Evolutionary conservation across 2,888 invertebrate genomes (phyloP).

Genomic region (Glyphotaelius pellucidus): DNA sequence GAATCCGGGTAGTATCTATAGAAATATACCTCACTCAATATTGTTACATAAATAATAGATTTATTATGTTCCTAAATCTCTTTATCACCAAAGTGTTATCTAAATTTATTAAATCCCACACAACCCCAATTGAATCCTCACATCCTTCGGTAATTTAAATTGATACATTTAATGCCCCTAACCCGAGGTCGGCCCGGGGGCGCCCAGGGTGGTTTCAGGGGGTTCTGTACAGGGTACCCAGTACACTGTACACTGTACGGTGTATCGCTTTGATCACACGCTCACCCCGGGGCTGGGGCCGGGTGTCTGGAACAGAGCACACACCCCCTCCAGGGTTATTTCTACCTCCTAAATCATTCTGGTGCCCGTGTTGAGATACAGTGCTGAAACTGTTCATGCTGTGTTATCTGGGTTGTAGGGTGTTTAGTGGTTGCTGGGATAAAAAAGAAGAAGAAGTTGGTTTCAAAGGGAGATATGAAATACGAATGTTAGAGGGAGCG

Average conservation of each 20-base stretch:
- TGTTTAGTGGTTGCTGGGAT: background rate
- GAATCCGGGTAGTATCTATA: no score
- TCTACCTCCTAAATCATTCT: background rate
- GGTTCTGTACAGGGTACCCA: background rate
- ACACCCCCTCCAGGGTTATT: background rate
- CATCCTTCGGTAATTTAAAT: slow-evolving; percentile 38
- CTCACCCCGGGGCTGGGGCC: background rate
- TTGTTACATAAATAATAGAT: no score
- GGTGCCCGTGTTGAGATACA: background rate
- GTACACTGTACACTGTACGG: background rate
- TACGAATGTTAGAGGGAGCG: no score
- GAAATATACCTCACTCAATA: no score
- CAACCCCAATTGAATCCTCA: slow-evolving; percentile 7
- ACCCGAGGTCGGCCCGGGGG: background rate
- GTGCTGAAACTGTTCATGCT: background rate
- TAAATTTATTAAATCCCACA: background rate
- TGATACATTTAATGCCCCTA: slow-evolving; percentile 39
- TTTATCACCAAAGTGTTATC: background rate
- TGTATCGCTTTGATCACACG: slow-evolving; percentile 36
- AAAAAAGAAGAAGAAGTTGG: background rate
- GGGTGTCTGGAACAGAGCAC: background rate
- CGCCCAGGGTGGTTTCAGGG: background rate
- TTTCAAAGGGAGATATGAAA: no score
- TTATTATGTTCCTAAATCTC: background rate
- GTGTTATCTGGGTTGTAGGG: background rate